These are phyloP conservation scores for Hipposideros armiger DNA, from an alignment of 2,113 vertebrate species.

Conservation along the genomic window DNA sequence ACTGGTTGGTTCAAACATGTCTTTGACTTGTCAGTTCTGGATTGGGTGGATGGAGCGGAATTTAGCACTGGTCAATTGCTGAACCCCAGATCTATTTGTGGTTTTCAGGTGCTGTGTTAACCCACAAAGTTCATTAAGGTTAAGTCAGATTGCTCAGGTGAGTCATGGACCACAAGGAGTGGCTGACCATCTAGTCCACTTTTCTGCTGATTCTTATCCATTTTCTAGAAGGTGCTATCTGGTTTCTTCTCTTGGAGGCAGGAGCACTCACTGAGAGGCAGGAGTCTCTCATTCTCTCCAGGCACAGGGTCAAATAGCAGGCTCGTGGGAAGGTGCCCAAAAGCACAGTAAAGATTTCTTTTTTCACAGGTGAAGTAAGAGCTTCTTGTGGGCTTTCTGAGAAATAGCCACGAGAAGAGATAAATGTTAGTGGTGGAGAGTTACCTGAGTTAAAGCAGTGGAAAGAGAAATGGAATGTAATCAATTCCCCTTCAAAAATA, in stretches of 20 bases:
- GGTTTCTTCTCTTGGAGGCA: background rate
- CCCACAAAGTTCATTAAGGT: background rate
- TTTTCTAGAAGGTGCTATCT: background rate
- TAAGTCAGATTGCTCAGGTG: background rate
- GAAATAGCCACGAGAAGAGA: background rate
- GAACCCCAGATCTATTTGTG: background rate
- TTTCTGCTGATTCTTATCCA: background rate
- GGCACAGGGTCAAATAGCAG: background rate
- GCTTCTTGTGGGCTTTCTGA: background rate
- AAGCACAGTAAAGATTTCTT: slow-evolving; percentile 7
- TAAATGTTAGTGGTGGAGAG: background rate
- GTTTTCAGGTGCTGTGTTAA: background rate
- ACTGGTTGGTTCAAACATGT: background rate
- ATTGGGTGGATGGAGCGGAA: background rate
- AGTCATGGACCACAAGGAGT: background rate
- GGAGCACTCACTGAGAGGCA: background rate
- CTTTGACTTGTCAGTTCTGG: background rate
- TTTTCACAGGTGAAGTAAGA: background rate
- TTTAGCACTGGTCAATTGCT: background rate
- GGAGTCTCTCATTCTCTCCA: background rate
- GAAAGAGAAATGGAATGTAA: background rate
- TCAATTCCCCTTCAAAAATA: background rate
- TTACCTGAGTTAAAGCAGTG: background rate
- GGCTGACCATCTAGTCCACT: background rate
- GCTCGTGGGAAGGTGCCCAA: background rate